These are phyloP conservation scores for Saguinus midas DNA, from an alignment of 2,113 vertebrate genomes.

Conservation along the genomic window DNA sequence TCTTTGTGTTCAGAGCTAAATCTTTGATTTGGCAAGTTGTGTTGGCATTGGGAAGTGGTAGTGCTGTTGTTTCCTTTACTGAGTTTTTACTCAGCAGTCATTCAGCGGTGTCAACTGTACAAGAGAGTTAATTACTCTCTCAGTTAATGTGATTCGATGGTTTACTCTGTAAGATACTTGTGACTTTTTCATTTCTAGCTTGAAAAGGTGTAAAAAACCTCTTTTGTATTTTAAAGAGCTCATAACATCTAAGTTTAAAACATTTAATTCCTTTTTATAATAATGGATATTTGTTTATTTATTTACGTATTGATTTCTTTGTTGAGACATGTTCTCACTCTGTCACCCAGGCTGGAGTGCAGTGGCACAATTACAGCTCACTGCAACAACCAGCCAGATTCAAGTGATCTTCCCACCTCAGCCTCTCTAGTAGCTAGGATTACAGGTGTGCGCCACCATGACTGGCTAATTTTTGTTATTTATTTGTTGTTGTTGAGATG, in stretches of 20 bases:
- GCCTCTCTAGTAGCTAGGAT: too few species aligned
- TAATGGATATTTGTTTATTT: too few species aligned
- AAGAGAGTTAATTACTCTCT: neutral
- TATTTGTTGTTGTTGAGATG: too few species aligned
- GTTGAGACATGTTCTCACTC: too few species aligned
- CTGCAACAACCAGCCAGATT: too few species aligned
- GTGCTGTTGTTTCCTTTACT: neutral
- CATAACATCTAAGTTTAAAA: neutral
- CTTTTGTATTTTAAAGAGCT: neutral
- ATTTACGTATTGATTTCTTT: too few species aligned
- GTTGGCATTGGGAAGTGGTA: neutral
- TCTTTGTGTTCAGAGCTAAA: neutral
- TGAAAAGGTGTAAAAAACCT: neutral
- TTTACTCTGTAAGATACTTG: neutral
- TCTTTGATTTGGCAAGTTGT: neutral
- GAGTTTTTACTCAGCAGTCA: neutral
- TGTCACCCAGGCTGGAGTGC: too few species aligned
- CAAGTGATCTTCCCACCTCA: too few species aligned
- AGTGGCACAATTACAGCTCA: too few species aligned
- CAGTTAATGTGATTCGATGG: neutral
- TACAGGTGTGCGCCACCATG: too few species aligned
- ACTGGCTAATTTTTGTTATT: too few species aligned
- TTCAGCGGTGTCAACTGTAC: neutral
- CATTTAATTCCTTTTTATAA: neutral
- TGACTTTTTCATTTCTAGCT: slow-evolving; percentile 1